Percentiles rank a stretch among this genome's conserved stretches.
Evolutionary conservation across 2,888 invertebrate species (phyloP).

Genomic region (Rhyacophila evoluta): DNA sequence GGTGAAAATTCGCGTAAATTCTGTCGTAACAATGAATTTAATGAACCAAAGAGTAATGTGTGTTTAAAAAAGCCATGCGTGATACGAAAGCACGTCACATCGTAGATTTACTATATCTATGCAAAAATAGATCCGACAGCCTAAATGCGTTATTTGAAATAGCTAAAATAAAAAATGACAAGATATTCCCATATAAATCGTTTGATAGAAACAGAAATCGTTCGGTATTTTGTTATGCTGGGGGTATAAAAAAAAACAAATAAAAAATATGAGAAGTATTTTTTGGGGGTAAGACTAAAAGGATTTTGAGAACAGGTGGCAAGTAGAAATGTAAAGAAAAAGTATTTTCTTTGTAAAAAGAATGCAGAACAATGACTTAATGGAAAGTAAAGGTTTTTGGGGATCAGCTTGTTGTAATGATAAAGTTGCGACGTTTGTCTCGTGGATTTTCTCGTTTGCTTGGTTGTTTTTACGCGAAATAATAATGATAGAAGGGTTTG

Average conservation of each 20-base stretch:
- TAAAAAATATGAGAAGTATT: neutral
- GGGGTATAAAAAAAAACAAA: neutral
- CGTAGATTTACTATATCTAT: neutral
- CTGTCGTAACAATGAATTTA: no score
- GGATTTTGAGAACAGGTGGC: constrained; percentile 23
- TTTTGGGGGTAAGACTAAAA: neutral
- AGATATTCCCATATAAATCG: neutral
- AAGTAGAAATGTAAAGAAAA: constrained; percentile 14
- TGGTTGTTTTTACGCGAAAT: neutral
- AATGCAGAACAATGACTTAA: constrained; percentile 45
- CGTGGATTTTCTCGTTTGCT: constrained; percentile 32
- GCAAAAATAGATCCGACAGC: neutral
- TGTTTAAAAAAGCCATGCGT: neutral
- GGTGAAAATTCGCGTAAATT: no score
- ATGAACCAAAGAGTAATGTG: no score
- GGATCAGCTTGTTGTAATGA: constrained; percentile 24
- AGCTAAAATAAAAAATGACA: neutral
- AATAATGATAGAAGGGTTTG: constrained; percentile 1
- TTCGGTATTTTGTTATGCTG: neutral
- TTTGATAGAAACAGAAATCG: neutral
- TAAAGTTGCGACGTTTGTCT: constrained; percentile 37
- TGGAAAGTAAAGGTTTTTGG: constrained; percentile 36
- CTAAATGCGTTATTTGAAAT: neutral
- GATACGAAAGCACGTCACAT: neutral
- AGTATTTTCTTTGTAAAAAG: neutral